Evolutionary conservation across 2,888 invertebrate genomes (phyloP).

Genomic region (Aphelenchoides bicaudatus): DNA sequence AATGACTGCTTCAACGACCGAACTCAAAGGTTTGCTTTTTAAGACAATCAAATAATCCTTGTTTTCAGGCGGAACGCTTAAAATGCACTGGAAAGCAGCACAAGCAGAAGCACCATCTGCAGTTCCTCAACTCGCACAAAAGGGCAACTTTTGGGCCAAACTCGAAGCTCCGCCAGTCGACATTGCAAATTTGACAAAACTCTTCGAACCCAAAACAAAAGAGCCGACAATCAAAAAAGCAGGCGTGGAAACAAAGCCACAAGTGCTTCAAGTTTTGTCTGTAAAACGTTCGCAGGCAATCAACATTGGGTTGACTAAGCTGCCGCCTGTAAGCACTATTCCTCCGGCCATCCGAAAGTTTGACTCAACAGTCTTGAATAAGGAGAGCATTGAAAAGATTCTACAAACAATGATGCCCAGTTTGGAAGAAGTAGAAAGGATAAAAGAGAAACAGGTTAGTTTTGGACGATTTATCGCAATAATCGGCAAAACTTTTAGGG

Average conservation of each 20-base stretch:
- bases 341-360: slow-evolving; percentile 95
- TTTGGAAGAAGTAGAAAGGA: slow-evolving; percentile 71
- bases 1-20: slow-evolving; percentile 15
- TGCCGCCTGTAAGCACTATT: slow-evolving; percentile 93
- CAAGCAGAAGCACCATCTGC: slow-evolving; percentile 55
- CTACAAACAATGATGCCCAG: slow-evolving; percentile 90
- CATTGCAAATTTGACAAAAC: slow-evolving; percentile 84
- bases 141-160: slow-evolving; percentile 79
- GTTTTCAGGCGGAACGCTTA: slow-evolving; percentile 70
- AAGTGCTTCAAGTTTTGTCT: slow-evolving; percentile 82
- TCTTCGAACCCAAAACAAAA: slow-evolving; percentile 93
- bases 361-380: slow-evolving; percentile 94
- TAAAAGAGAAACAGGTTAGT: slow-evolving; percentile 80
- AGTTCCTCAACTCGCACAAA: slow-evolving; percentile 53
- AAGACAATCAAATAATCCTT: neutral
- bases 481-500: no score
- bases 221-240: slow-evolving; percentile 62
- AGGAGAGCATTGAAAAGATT: slow-evolving; percentile 78
- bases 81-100: slow-evolving; percentile 91
- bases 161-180: slow-evolving; percentile 77
- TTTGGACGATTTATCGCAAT: no score
- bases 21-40: slow-evolving; percentile 9
- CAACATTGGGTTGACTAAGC: slow-evolving; percentile 96
- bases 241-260: slow-evolving; percentile 68
- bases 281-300: slow-evolving; percentile 97